Base-by-base conservation (phyloP, 2,113 vertebrate genomes). In the Peromyscus maniculatus region DNA sequence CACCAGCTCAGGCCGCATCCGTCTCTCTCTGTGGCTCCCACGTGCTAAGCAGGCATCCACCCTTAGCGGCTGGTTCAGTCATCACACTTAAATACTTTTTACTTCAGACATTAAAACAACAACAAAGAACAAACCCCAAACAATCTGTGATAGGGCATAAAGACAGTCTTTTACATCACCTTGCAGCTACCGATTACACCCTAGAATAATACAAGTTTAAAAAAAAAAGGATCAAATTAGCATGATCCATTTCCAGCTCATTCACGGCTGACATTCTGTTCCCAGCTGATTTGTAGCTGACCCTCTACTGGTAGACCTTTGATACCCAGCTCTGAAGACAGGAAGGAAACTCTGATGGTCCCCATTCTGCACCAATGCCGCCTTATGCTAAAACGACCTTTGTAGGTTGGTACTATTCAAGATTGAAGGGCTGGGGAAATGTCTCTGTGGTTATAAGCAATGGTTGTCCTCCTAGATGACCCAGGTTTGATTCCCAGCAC, bases 111-210 rank as follows among this genome's bases (percentile, higher is more conserved):
- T 62, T 28, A 43, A 93, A 67, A 79, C 36, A 46, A 19, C 80
- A 59, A 90, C 46, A 62, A 7, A 49, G 36, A 82, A 59, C 55
- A 82, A 94, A 55, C 64, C 1, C 26, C 75, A 84, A 66, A 83
- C 46, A 39, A 6, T 31, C 19, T 6, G 22, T 91, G 83, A 39
- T 19, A 91, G 49, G 28, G 16, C 64, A 2, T 77, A 39, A 74
- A 93, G n/a, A 71, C 9, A 84, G 57, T 75, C n/a, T 62, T 97
- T 95, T 97, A 69, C 62, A 95, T 69, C 86, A 72, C 55, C 46
- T 36, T 79, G 16, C 52, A 94, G 91, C 75, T 80, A 92, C 96
- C 52, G 3, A 21, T 86, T 91, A 75, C 33, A 74, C 55, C 1
- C 36, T 87, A 87, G 39, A 89, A 57, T 31, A 78, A 89, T 11